A percentile compares a stretch with the other conserved stretches of the same genome.
Evolutionary conservation across 2,797 vertebrate genomes (phyloP).

Genomic region (Setipinna tenuifilis): DNA sequence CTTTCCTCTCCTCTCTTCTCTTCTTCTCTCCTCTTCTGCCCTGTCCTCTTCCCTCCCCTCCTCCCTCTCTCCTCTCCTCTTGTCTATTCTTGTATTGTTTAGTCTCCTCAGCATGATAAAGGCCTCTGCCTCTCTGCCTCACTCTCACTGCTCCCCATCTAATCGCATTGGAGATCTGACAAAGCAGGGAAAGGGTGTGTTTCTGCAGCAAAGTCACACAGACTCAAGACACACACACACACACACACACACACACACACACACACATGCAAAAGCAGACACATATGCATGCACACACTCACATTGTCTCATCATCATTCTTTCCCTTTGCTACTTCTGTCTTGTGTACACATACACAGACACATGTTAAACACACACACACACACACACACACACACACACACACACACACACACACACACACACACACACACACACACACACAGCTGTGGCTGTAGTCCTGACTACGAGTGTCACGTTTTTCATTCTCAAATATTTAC

Average conservation of each 20-base stretch:
- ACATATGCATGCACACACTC: conserved; percentile 1
- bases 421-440: conserved; percentile 5
- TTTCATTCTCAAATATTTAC: conserved; percentile 66
- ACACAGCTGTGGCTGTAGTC: conserved; percentile 28
- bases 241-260: background rate
- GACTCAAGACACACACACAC: background rate
- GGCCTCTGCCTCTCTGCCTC: conserved; percentile 24
- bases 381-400: conserved; percentile 5
- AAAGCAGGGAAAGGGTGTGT: conserved; percentile 43
- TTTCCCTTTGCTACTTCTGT: too few species aligned
- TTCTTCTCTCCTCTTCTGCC: background rate
- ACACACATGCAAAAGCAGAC: background rate
- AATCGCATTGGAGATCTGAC: conserved; percentile 37
- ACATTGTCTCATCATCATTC: background rate
- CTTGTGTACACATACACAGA: background rate
- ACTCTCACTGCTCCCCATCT: conserved; percentile 23
- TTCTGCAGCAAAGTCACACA: conserved; percentile 34
- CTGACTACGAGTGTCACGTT: conserved; percentile 53
- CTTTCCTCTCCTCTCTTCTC: background rate
- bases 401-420: conserved; percentile 5
- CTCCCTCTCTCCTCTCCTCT: background rate
- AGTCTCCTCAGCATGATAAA: conserved; percentile 35
- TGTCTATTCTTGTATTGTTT: conserved; percentile 28
- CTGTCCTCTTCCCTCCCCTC: background rate
- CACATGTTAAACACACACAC: background rate